Evolutionary conservation across 2,113 vertebrate species (phyloP).

Genomic region (Cyphomyrus discorhynchus): DNA sequence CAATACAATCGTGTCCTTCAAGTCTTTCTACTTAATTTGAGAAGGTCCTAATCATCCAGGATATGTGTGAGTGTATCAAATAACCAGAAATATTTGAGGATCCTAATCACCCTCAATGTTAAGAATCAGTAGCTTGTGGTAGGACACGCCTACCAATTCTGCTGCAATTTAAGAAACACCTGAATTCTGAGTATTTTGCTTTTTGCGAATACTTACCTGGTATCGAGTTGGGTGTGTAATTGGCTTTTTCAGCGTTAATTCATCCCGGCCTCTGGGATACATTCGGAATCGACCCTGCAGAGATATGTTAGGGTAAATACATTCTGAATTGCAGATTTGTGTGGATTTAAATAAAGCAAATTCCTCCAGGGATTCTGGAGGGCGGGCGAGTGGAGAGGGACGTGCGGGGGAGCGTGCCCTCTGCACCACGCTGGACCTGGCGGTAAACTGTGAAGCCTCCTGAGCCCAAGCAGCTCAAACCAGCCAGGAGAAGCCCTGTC

Average conservation of each 20-base stretch:
- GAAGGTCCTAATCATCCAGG: background rate
- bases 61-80: background rate
- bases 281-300: slow-evolving; percentile 78
- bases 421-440: background rate
- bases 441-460: background rate
- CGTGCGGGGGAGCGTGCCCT: background rate
- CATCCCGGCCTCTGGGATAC: slow-evolving; percentile 67
- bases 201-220: slow-evolving; percentile 63
- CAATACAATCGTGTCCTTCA: background rate
- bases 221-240: slow-evolving; percentile 88
- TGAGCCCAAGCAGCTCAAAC: background rate
- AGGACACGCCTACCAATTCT: background rate
- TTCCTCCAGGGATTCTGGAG: background rate
- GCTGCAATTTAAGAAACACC: background rate
- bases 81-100: background rate
- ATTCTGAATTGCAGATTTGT: background rate
- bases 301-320: slow-evolving; percentile 16
- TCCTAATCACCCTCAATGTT: background rate
- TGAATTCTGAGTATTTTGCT: background rate
- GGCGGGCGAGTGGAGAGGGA: background rate
- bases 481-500: background rate
- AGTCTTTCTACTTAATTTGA: background rate
- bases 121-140: background rate
- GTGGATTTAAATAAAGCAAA: background rate
- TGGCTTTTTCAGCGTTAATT: slow-evolving; percentile 70